Evolutionary conservation across 2,888 invertebrate genomes (phyloP), one percentile per base, ranked within the genome.

Genomic region (Malthinus seriepunctatus): DNA sequence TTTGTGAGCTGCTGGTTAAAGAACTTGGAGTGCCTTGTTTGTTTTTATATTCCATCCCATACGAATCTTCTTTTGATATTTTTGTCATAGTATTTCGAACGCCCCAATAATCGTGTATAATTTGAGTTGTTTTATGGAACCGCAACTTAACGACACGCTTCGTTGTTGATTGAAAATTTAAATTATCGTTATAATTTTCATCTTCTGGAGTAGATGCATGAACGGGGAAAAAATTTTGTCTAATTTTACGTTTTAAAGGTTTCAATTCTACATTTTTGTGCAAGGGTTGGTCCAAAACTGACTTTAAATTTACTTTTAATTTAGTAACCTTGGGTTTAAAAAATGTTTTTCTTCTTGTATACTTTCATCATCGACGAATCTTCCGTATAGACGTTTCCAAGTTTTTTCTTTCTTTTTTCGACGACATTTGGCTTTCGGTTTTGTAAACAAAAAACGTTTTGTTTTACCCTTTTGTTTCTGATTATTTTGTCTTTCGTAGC

Each of bases 291-390:
- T 15, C 23, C 10, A 9, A 6, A 46, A 42, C 0, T 42, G 39
- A n/a, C 23, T 15, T 42, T 15, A 11, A 42, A 42, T 60, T 60
- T 52, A 70, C 70, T 67, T 63, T 33, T 63, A 69, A 69, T 70
- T 70, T 70, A 54, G 67, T 63, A 55, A 53, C 53, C 62, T 49
- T 49, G 62, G 63, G 67, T 68, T 65, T 70, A 70, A 70, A 70
- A 69, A 70, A 69, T 66, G 66, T 52, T 66, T 63, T 14, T 46
- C 38, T 54, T 67, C 38, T 54, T 67, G 63, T 11, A 44, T 35
- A 23, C n/a, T n/a, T n/a, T 35, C 10, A 1, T 54, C 33, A 8
- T 37, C 4, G 6, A 14, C 32, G 6, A 12, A 42, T 8, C 53
- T 47, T 3, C 69, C 69, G 55, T 67, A 69, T 32, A 69, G 37